Conservation (phyloP, 1,140 invertebrate genomes). For the Bombus waltoni region DNA sequence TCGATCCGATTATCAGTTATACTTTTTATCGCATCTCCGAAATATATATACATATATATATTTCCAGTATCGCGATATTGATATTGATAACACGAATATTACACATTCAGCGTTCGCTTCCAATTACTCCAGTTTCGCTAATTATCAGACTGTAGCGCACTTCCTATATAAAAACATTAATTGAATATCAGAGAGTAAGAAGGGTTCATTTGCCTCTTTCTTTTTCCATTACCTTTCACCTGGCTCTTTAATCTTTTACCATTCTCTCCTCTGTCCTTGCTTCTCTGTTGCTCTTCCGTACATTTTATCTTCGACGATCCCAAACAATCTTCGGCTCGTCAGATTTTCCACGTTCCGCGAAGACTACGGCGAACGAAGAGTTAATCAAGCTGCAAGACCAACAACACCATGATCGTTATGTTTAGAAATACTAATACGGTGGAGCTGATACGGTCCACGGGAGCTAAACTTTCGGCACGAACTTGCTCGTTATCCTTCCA, state of each 20-base stretch:
- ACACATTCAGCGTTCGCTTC: constrained; percentile 17
- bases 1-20: background rate
- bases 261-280: background rate
- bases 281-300: background rate
- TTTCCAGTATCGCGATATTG: background rate
- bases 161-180: constrained; percentile 22
- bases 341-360: background rate
- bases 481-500: constrained; percentile 25
- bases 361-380: background rate
- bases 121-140: constrained; percentile 32
- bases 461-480: constrained; percentile 4
- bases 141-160: constrained; percentile 15
- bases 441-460: constrained; percentile 7
- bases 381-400: constrained; percentile 26
- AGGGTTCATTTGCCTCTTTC: background rate
- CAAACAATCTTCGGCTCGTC: constrained; percentile 27
- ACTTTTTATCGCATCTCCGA: constrained; percentile 10
- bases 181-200: constrained; percentile 13
- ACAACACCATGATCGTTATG: constrained; percentile 23
- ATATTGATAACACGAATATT: constrained; percentile 9
- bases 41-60: background rate
- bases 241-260: background rate
- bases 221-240: constrained; percentile 17
- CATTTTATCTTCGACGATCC: background rate
- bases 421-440: constrained; percentile 19